These are phyloP conservation scores for Papilio glaucus DNA, from an alignment of 1,140 invertebrate species.

Conservation along the genomic window DNA sequence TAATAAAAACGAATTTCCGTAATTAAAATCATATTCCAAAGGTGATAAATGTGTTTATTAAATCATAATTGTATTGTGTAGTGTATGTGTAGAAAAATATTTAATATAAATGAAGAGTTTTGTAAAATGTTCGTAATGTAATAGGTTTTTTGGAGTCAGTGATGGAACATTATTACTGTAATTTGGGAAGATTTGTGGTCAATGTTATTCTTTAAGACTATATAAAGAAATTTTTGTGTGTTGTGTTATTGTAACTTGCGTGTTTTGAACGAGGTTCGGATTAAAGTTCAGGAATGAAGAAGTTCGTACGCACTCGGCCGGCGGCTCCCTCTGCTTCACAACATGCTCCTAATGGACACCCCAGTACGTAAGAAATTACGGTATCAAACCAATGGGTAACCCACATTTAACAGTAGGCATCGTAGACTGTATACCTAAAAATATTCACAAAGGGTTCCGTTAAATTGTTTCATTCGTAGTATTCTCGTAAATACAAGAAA, in stretches of 20 bases:
- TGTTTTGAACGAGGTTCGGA: neutral
- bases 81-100: too few species aligned
- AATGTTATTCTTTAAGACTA: neutral
- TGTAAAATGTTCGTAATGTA: too few species aligned
- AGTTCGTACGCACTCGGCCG: constrained; percentile 66
- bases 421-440: neutral
- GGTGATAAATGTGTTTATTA: neutral
- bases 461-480: neutral
- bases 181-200: neutral
- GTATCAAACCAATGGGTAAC: constrained; percentile 2
- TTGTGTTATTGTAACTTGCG: neutral
- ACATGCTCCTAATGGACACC: constrained; percentile 51
- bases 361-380: constrained; percentile 46
- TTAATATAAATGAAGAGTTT: too few species aligned
- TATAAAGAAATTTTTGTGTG: neutral
- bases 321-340: constrained; percentile 40
- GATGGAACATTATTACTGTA: neutral
- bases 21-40: neutral
- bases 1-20: neutral
- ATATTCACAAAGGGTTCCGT: neutral
- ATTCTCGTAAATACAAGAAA: neutral
- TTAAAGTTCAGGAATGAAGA: constrained; percentile 52
- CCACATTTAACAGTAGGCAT: neutral
- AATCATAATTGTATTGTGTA: too few species aligned
- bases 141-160: neutral